Evolutionary conservation across 2,888 invertebrate species (phyloP).

Genomic region (Bugula neritina): DNA sequence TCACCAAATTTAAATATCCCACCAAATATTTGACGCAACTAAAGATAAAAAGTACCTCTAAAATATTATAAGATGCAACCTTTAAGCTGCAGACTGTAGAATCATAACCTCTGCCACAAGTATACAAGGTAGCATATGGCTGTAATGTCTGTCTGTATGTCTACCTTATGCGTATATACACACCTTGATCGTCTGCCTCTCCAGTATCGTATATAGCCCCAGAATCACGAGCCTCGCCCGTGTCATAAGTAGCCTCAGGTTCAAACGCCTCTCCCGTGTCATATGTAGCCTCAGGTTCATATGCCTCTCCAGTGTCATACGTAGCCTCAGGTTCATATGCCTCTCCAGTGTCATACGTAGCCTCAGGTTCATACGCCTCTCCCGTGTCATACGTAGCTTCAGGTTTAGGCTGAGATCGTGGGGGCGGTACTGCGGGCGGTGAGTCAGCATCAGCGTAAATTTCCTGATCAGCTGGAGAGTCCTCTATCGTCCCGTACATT

Average conservation of each 20-base stretch:
- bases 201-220: constrained; percentile 9
- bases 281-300: constrained; percentile 12
- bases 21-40: too few relatives aligned
- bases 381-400: constrained; percentile 15
- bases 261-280: constrained; percentile 25
- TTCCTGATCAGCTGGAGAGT: constrained; percentile 31
- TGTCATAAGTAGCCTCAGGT: neutral
- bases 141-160: too few relatives aligned
- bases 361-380: constrained; percentile 28
- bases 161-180: too few relatives aligned
- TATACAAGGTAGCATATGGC: too few relatives aligned
- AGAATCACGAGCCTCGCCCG: constrained; percentile 28
- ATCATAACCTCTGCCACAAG: too few relatives aligned
- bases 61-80: too few relatives aligned
- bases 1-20: too few relatives aligned
- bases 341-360: constrained; percentile 28
- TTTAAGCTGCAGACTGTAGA: too few relatives aligned
- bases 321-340: constrained; percentile 24
- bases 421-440: constrained; percentile 28
- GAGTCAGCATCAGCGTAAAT: constrained; percentile 26
- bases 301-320: constrained; percentile 25
- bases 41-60: too few relatives aligned
- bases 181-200: constrained; percentile 27
- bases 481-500: constrained; percentile 28
- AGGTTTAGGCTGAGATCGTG: constrained; percentile 17